These are phyloP conservation scores for Catamblyrhynchus diadema DNA, from an alignment of 2,797 vertebrate species.

Conservation along the genomic window DNA sequence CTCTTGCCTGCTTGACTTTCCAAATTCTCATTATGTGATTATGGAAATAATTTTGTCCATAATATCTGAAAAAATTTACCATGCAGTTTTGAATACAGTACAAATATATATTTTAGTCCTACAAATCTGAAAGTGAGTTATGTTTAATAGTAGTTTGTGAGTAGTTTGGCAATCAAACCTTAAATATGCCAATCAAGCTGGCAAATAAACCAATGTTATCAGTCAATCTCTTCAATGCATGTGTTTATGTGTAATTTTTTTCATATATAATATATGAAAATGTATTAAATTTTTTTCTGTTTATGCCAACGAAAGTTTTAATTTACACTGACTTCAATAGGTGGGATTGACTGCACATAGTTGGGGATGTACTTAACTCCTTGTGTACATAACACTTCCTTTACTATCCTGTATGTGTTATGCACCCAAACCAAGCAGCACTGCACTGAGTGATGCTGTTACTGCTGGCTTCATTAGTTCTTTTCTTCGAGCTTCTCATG, in stretches of 20 bases:
- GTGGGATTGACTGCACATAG: not conserved
- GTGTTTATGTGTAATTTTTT: not conserved
- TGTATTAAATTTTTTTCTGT: not conserved
- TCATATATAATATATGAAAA: not conserved
- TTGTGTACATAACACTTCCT: not conserved
- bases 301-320: not conserved
- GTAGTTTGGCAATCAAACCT: not conserved
- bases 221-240: not conserved
- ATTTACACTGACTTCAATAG: not conserved
- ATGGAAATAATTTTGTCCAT: not conserved
- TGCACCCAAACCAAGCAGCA: not conserved
- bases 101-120: not conserved
- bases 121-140: not conserved
- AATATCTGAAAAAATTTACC: not conserved
- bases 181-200: not conserved
- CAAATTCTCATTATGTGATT: not conserved
- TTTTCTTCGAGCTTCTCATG: not conserved
- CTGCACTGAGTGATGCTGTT: not conserved
- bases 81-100: not conserved
- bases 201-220: not conserved
- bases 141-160: not conserved
- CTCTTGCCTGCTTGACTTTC: not conserved
- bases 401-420: not conserved
- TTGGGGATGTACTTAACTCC: not conserved
- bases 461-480: not conserved